Base-by-base conservation (phyloP, 2,113 vertebrate genomes). In the Xyrauchen texanus region DNA sequence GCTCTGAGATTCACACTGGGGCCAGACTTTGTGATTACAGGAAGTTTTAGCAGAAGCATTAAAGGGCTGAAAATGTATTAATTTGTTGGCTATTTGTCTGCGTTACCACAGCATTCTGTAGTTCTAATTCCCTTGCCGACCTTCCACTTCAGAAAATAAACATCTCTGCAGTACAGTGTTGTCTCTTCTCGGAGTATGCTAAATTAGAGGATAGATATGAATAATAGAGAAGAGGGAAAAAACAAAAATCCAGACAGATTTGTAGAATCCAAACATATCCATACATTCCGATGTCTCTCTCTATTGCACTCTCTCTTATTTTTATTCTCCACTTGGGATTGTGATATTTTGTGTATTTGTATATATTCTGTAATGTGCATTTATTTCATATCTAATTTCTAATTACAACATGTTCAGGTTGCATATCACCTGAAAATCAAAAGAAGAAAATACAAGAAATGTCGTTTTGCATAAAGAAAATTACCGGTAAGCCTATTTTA, bases 101-200 rank as follows among this genome's bases (percentile, higher is more conserved):
- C 46, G 7, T 42, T 55, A 34, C 11, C 21, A 53, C 64, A 58
- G 51, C 51, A 72, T 34, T 65, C 57, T 64, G 34, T 12, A 13
- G 57, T 68, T 62, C 65, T 58, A 62, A 49, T 60, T 55, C 52
- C 80, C 47, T 51, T 69, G 51, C 34, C 45, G 15, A 58, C 80
- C 70, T 46, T 61, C 77, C 64, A 60, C 4, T 80, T 80, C 72
- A 82, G 85, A 81, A 90, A 90, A 90, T 77, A 85, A 84, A 79
- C 34, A 15, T 77, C 66, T 60, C 72, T 44, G 82, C 86, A 85
- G 86, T 84, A 87, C 81, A 64, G 76, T 63, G 77, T 62, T 71
- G 34, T 78, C 21, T 77, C 66, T 84, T 68, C 79, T 80, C 68
- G 84, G 78, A 84, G 68, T 16, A 51, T 3, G 7, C 49, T n/a